Percentiles rank a stretch among this genome's conserved stretches.
Evolutionary conservation across 2,797 vertebrate species (phyloP).

Genomic region (Thripadectes ignobilis): DNA sequence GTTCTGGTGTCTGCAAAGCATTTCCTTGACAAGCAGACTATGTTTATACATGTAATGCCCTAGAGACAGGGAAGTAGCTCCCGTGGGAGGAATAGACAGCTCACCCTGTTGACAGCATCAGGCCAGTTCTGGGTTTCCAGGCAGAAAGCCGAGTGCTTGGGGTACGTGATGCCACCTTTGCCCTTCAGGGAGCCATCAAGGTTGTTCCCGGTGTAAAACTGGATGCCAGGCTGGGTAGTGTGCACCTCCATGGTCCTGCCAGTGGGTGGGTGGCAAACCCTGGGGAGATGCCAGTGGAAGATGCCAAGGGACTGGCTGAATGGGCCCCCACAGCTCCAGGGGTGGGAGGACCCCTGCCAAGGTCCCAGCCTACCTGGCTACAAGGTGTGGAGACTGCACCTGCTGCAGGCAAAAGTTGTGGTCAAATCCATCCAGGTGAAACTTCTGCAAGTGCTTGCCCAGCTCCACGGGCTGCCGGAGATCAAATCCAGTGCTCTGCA

Average conservation of each 20-base stretch:
- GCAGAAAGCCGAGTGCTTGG: slow-evolving; percentile 90
- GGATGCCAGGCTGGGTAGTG: slow-evolving; percentile 91
- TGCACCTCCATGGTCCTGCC: slow-evolving; percentile 88
- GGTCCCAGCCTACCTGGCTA: slow-evolving; percentile 1
- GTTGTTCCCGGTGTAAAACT: slow-evolving; percentile 94
- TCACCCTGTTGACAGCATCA: slow-evolving; percentile 91
- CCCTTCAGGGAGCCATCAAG: slow-evolving; percentile 88
- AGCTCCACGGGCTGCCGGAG: slow-evolving; percentile 83
- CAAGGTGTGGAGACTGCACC: slow-evolving; percentile 67
- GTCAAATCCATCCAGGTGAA: slow-evolving; percentile 86
- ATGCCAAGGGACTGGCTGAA: neutral
- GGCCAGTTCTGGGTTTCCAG: slow-evolving; percentile 97
- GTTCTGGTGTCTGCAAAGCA: neutral
- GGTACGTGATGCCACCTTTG: slow-evolving; percentile 81
- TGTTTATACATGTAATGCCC: neutral
- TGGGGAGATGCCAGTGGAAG: slow-evolving; percentile 31
- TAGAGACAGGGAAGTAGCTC: neutral
- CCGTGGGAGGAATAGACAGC: neutral
- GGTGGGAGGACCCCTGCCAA: neutral
- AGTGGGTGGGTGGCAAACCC: slow-evolving; percentile 82
- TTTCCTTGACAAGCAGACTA: neutral
- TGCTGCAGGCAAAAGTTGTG: slow-evolving; percentile 91
- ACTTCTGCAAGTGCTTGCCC: slow-evolving; percentile 81
- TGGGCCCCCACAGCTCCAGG: neutral
- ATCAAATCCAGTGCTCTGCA: slow-evolving; percentile 86